Conservation (phyloP, 2,113 vertebrate genomes). For the Nothoprocta perdicaria region DNA sequence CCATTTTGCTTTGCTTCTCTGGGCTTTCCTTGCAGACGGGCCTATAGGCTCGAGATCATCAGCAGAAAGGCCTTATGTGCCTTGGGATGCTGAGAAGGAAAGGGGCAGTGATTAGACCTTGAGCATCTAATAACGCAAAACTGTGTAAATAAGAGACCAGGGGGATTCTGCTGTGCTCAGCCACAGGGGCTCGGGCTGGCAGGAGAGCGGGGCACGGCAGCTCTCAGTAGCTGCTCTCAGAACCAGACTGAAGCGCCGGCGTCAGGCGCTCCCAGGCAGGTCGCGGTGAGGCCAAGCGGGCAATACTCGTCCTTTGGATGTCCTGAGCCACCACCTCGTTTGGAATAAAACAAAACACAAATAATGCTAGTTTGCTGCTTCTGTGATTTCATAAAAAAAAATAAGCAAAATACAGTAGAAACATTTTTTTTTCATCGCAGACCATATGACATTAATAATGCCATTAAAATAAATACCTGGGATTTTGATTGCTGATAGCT, state of each 20-base stretch:
- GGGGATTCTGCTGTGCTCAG: not conserved
- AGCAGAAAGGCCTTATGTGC: not conserved
- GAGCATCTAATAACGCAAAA: not conserved
- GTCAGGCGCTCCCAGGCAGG: not conserved
- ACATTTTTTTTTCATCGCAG: not conserved
- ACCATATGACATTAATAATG: not conserved
- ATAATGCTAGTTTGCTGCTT: not conserved
- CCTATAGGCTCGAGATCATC: not conserved
- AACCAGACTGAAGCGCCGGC: not conserved
- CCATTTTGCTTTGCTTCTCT: not conserved
- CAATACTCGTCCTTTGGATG: not conserved
- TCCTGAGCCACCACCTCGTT: not conserved
- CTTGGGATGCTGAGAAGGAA: not conserved
- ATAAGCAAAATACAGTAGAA: constrained; percentile 4
- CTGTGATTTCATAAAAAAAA: not conserved
- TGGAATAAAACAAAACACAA: not conserved
- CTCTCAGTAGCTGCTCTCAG: not conserved
- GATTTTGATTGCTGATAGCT: not conserved
- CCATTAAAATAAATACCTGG: not conserved
- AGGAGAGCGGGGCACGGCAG: not conserved
- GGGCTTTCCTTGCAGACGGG: not conserved
- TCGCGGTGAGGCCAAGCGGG: not conserved
- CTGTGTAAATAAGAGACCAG: not conserved
- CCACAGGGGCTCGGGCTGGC: not conserved
- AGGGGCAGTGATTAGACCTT: not conserved